Conservation (phyloP, 2,888 invertebrate species). For the Listrodromus nycthemerus region DNA sequence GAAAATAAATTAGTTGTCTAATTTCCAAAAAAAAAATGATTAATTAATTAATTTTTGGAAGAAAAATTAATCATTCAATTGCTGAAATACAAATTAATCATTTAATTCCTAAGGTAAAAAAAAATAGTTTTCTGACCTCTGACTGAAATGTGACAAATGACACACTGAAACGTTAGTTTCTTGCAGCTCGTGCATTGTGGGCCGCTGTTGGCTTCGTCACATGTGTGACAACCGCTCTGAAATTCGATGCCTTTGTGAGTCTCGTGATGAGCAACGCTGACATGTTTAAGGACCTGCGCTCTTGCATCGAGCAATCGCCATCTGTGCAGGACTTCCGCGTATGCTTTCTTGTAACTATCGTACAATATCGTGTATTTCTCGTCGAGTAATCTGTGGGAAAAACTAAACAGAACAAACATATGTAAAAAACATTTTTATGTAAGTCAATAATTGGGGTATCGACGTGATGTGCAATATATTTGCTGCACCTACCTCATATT, state of each 20-base stretch:
- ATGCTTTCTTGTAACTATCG: constrained; percentile 93
- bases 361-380: constrained; percentile 87
- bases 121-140: constrained; percentile 86
- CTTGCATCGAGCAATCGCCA: constrained; percentile 93
- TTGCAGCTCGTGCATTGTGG: constrained; percentile 91
- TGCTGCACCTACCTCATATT: constrained; percentile 81
- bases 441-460: constrained; percentile 63
- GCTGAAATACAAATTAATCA: background rate
- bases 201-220: constrained; percentile 88
- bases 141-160: constrained; percentile 94
- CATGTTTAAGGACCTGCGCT: constrained; percentile 89
- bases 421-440: background rate
- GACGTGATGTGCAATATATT: constrained; percentile 49
- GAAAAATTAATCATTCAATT: background rate
- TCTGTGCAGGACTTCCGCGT: constrained; percentile 94
- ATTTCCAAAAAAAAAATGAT: background rate
- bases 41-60: no score
- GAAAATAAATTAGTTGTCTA: constrained; percentile 19
- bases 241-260: constrained; percentile 90
- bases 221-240: constrained; percentile 90
- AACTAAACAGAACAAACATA: background rate
- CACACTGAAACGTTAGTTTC: constrained; percentile 91
- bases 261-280: constrained; percentile 84
- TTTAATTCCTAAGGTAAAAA: constrained; percentile 3
- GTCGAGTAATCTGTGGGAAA: constrained; percentile 79